phyloP scores from a whole-genome alignment of 2,888 invertebrate genomes.

The Lacanobia wlatinum region DNA sequence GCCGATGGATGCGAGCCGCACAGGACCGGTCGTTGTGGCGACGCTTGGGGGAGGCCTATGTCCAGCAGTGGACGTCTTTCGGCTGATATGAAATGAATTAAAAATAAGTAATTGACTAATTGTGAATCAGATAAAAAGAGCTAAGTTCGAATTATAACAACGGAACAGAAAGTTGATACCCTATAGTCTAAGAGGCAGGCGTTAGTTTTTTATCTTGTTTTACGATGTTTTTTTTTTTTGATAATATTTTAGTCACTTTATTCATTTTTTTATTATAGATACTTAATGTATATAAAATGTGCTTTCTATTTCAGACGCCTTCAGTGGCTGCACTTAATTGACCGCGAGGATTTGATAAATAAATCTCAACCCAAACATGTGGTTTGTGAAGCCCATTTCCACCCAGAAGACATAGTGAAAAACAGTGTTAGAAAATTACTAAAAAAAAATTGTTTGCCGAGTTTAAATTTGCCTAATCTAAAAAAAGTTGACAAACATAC shows the following conservation, averaged over 20 bases:
- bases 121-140: too few species aligned
- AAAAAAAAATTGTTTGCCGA: conserved; percentile 24
- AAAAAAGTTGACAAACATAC: conserved; percentile 16
- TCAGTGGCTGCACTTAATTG: conserved; percentile 13
- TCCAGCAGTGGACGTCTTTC: too few species aligned
- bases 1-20: too few species aligned
- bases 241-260: background rate
- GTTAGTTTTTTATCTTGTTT: background rate
- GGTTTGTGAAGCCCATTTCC: conserved; percentile 35
- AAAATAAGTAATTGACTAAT: too few species aligned
- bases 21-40: too few species aligned
- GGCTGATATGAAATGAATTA: too few species aligned
- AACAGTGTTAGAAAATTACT: conserved; percentile 14
- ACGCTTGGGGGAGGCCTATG: too few species aligned
- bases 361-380: conserved; percentile 14
- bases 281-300: conserved; percentile 15
- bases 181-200: too few species aligned
- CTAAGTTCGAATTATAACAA: too few species aligned
- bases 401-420: conserved; percentile 15
- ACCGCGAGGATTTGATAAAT: conserved; percentile 23
- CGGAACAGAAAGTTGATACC: too few species aligned
- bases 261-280: background rate
- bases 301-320: conserved; percentile 31
- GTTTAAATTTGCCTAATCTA: conserved; percentile 12
- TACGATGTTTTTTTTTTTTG: background rate